Conservation (phyloP, 2,888 invertebrate species). For the Andricus curvator region DNA sequence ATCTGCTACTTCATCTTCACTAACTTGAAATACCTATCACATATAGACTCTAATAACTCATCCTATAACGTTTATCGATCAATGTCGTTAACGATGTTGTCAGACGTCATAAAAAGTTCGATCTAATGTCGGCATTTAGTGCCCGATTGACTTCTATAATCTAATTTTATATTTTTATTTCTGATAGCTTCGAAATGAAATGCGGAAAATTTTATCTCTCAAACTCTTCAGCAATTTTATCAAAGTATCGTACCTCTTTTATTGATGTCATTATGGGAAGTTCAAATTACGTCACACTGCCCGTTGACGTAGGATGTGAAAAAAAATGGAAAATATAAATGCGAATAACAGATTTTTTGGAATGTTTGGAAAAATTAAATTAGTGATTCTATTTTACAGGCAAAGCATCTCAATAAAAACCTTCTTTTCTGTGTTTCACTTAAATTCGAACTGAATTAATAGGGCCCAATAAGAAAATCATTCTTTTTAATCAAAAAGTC, state of each 20-base stretch:
- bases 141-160: background rate
- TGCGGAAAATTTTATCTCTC: background rate
- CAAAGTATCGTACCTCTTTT: background rate
- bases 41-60: background rate
- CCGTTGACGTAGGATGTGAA: too few relatives aligned
- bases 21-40: background rate
- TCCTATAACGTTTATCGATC: background rate
- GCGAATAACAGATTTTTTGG: too few relatives aligned
- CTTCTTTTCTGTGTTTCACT: too few relatives aligned
- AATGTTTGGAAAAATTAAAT: too few relatives aligned
- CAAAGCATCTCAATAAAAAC: too few relatives aligned
- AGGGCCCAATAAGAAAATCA: too few relatives aligned
- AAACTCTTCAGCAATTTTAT: background rate
- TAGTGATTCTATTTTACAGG: too few relatives aligned
- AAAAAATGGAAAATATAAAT: too few relatives aligned
- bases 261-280: too few relatives aligned
- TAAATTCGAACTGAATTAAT: too few relatives aligned
- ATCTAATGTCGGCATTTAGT: background rate
- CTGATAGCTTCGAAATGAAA: background rate
- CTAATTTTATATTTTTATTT: background rate
- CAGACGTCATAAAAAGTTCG: background rate
- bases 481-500: too few relatives aligned
- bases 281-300: too few relatives aligned
- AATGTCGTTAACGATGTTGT: background rate
- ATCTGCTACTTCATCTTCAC: conserved; percentile 31